A percentile compares a stretch with the other conserved stretches of the same genome.
These are phyloP conservation scores for Cyphomyrus discorhynchus DNA, from an alignment of 2,113 vertebrate genomes.

Conservation along the genomic window DNA sequence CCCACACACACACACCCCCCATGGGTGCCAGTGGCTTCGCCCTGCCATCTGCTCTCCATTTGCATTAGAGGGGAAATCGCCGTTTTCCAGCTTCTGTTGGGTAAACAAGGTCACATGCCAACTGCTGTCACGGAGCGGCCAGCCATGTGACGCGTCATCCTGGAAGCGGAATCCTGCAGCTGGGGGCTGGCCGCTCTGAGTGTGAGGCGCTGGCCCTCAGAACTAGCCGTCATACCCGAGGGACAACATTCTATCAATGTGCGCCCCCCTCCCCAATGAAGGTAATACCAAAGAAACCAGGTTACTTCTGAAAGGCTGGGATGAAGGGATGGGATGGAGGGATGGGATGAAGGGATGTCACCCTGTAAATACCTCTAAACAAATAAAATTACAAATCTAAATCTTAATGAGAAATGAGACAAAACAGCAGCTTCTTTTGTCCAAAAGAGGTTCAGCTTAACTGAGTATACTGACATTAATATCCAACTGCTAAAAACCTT, in stretches of 20 bases:
- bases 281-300: neutral
- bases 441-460: neutral
- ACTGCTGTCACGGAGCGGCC: neutral
- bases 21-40: neutral
- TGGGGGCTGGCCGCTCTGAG: neutral
- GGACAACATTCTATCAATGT: neutral
- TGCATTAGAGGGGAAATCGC: neutral
- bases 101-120: slow-evolving; percentile 12
- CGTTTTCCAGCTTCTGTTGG: neutral
- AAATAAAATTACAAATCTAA: neutral
- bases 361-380: neutral
- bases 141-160: neutral
- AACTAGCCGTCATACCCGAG: neutral
- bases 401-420: neutral
- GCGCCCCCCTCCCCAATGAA: neutral
- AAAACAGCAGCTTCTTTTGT: neutral
- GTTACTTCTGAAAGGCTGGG: neutral
- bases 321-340: neutral
- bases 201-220: neutral
- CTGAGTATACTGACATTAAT: neutral
- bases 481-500: neutral
- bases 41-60: slow-evolving; percentile 20
- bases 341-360: neutral
- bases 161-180: neutral
- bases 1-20: neutral